These are phyloP conservation scores for Serranus cabrilla DNA, from an alignment of 2,797 vertebrate genomes.

Conservation along the genomic window DNA sequence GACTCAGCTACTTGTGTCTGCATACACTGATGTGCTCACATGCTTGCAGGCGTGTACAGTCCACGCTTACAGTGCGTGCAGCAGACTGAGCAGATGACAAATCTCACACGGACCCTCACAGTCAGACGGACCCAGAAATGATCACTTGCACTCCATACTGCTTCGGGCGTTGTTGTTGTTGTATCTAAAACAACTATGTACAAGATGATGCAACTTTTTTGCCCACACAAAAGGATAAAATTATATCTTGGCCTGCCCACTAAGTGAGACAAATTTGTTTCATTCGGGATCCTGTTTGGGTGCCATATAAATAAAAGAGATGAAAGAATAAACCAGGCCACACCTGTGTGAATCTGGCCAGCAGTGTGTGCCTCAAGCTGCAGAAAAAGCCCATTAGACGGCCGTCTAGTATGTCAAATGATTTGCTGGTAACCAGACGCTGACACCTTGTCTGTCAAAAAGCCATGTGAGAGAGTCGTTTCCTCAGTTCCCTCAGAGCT, in stretches of 20 bases:
- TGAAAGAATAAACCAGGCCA: background rate
- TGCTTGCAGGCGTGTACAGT: background rate
- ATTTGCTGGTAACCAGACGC: background rate
- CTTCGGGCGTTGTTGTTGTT: background rate
- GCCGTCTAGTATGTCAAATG: background rate
- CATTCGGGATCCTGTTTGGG: background rate
- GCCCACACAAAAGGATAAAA: background rate
- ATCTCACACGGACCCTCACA: background rate
- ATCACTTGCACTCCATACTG: background rate
- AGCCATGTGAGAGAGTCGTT: conserved; percentile 32
- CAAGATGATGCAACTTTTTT: background rate
- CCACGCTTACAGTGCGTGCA: background rate
- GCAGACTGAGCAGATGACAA: background rate
- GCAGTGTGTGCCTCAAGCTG: background rate
- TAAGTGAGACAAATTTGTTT: background rate
- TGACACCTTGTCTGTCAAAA: conserved; percentile 48
- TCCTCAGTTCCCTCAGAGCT: conserved; percentile 23
- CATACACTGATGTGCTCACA: background rate
- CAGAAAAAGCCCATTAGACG: background rate
- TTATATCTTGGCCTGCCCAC: background rate
- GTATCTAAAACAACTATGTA: background rate
- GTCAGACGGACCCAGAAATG: background rate
- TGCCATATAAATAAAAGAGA: background rate
- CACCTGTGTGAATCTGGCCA: background rate
- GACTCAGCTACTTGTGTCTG: background rate